A percentile compares a stretch with the other conserved stretches of the same genome.
phyloP scores from a whole-genome alignment of 2,113 vertebrate genomes.

The Phaethornis superciliosus region DNA sequence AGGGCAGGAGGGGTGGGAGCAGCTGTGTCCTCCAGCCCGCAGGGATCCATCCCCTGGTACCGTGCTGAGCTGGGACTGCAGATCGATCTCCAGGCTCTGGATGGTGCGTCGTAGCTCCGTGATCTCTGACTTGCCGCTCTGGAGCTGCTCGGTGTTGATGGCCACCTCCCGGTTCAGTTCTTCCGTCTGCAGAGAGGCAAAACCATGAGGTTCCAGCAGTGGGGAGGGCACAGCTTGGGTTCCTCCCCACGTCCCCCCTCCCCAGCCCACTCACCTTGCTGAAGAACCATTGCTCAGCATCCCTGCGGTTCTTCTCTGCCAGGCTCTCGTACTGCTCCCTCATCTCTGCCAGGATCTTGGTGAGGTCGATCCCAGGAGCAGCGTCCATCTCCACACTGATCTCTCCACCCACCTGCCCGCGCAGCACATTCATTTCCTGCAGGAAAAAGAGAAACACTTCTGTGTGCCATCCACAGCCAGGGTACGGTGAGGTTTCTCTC shows the following conservation, averaged over 20 bases:
- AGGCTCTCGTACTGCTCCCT: conserved; percentile 87
- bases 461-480: conserved; percentile 64
- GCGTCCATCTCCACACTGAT: conserved; percentile 82
- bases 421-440: conserved; percentile 9
- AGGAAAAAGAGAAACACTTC: not conserved
- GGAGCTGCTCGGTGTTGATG: conserved; percentile 85
- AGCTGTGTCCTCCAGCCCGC: fast-evolving
- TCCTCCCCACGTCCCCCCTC: fast-evolving
- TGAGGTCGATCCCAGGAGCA: conserved; percentile 69
- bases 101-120: conserved; percentile 87
- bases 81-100: conserved; percentile 93
- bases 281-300: conserved; percentile 89
- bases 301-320: conserved; percentile 85
- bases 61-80: conserved; percentile 96
- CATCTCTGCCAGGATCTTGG: conserved; percentile 78
- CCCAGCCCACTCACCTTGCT: conserved; percentile 73
- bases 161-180: conserved; percentile 86
- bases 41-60: conserved; percentile 69
- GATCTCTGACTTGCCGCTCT: conserved; percentile 91
- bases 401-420: conserved; percentile 76
- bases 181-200: conserved; percentile 75
- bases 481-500: conserved; percentile 58
- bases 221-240: fast-evolving
- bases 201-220: not conserved
- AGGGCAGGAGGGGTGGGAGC: fast-evolving